phyloP scores from a whole-genome alignment of 2,888 invertebrate genomes.

The Lithophane leautieri region DNA sequence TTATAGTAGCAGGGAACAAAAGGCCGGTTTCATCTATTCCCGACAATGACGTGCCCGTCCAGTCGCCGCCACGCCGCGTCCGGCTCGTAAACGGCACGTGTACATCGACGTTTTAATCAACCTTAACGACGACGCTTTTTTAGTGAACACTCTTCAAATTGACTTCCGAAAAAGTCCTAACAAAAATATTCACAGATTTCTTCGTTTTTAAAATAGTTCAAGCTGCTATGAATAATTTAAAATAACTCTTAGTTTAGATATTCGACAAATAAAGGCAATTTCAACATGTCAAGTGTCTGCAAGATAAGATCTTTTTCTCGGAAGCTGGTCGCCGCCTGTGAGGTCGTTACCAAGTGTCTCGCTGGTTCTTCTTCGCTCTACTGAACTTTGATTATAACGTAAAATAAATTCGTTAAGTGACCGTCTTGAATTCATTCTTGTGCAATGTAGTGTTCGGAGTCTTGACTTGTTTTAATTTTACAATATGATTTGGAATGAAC shows the following conservation, averaged over 20 bases:
- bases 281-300: conserved; percentile 52
- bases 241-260: conserved; percentile 34
- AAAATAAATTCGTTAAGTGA: conserved; percentile 60
- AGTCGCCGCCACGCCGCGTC: conserved; percentile 31
- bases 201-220: conserved; percentile 5
- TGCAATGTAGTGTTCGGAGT: conserved; percentile 1
- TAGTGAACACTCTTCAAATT: conserved; percentile 34
- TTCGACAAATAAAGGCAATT: conserved; percentile 60
- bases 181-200: conserved; percentile 5
- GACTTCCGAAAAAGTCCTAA: neutral
- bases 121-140: conserved; percentile 37
- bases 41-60: conserved; percentile 67
- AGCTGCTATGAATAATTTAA: conserved; percentile 30
- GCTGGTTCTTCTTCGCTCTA: conserved; percentile 51
- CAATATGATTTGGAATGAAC: neutral
- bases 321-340: conserved; percentile 47
- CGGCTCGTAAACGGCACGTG: conserved; percentile 49
- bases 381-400: conserved; percentile 58
- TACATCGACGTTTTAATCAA: conserved; percentile 45
- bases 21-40: conserved; percentile 73
- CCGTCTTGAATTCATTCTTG: conserved; percentile 44
- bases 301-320: conserved; percentile 59
- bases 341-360: conserved; percentile 60
- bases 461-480: conserved; percentile 29
- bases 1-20: conserved; percentile 76